A percentile compares a stretch with the other conserved stretches of the same genome.
phyloP scores from a whole-genome alignment of 2,113 vertebrate genomes.

The Coryphaenoides rupestris region DNA sequence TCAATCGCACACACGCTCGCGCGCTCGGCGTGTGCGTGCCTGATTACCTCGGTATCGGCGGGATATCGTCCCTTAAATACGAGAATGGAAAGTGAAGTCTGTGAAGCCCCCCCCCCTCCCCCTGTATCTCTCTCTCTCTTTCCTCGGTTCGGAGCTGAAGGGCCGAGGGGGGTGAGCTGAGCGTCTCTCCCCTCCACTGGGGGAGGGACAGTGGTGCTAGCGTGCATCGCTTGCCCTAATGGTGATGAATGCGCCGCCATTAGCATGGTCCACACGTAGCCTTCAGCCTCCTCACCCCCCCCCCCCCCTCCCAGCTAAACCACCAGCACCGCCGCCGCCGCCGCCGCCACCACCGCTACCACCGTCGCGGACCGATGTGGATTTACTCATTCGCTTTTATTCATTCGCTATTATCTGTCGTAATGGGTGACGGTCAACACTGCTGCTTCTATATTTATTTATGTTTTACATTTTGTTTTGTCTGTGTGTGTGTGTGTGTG shows the following conservation, averaged over 20 bases:
- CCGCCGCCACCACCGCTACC: no score
- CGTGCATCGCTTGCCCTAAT: constrained; percentile 48
- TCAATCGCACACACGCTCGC: background rate
- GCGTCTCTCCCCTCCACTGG: constrained; percentile 11
- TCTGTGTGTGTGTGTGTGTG: no score
- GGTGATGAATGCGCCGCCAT: constrained; percentile 51
- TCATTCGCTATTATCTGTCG: no score
- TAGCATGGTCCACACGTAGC: constrained; percentile 34
- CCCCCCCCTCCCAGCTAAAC: background rate
- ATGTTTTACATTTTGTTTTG: no score
- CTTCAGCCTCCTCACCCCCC: background rate
- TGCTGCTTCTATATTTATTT: background rate
- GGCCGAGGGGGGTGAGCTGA: background rate
- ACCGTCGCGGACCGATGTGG: no score
- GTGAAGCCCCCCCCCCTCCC: background rate
- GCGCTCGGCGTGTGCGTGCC: background rate
- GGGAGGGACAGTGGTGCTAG: constrained; percentile 35
- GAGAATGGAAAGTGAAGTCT: background rate
- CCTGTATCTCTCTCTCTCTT: background rate
- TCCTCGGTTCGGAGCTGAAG: constrained; percentile 1
- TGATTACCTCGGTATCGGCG: background rate
- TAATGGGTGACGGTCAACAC: no score
- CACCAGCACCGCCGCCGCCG: no score
- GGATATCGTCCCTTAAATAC: background rate
- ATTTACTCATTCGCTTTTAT: no score